Evolutionary conservation across 2,888 invertebrate species (phyloP).

Genomic region (Rhamnusium bicolor): DNA sequence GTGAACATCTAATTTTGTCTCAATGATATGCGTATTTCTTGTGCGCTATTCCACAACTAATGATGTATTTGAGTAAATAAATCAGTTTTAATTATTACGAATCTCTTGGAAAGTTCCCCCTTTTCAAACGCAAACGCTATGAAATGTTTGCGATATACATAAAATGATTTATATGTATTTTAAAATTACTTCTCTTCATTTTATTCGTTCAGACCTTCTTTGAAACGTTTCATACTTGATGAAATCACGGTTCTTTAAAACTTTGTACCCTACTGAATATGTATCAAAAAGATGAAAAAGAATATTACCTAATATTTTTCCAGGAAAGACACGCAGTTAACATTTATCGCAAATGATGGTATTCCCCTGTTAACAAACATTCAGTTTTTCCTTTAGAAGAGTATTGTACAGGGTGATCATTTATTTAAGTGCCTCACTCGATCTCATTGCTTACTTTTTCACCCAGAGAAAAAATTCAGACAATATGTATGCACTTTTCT

Average conservation of each 20-base stretch:
- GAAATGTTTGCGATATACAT: neutral
- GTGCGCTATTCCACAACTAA: neutral
- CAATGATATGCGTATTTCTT: neutral
- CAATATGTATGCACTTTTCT: too few species aligned
- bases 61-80: neutral
- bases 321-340: too few species aligned
- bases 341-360: too few species aligned
- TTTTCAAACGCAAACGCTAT: neutral
- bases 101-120: neutral
- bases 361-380: too few species aligned
- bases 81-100: neutral
- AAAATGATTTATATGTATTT: neutral
- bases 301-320: neutral
- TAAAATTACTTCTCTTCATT: neutral
- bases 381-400: too few species aligned
- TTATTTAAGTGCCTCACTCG: too few species aligned
- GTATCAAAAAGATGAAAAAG: neutral
- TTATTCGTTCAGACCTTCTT: neutral
- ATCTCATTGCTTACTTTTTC: too few species aligned
- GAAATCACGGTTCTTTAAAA: neutral
- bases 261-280: neutral
- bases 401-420: too few species aligned
- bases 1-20: too few species aligned
- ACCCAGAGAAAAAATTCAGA: too few species aligned
- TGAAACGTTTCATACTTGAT: neutral